Conservation (phyloP, 2,888 invertebrate species). For the Pristionchus exspectatus region DNA sequence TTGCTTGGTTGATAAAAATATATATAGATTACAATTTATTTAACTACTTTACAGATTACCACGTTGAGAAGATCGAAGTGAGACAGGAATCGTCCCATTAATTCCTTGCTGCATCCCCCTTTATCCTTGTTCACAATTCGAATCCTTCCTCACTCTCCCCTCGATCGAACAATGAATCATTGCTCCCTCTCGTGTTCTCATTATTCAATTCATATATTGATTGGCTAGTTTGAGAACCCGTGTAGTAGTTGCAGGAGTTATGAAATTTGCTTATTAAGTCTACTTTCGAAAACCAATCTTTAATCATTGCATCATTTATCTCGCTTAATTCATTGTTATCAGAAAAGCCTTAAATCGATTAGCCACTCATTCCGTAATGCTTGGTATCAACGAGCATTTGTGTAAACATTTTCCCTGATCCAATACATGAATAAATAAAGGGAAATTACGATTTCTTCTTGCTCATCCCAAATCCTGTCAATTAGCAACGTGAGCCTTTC, state of each 20-base stretch:
- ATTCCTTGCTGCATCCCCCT: neutral
- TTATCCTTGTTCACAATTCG: neutral
- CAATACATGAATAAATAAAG: neutral
- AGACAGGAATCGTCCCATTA: slow-evolving; percentile 68
- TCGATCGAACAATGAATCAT: slow-evolving; percentile 1
- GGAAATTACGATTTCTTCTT: too few species aligned
- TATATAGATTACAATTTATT: too few species aligned
- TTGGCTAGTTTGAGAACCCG: slow-evolving; percentile 2
- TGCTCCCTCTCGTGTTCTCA: slow-evolving; percentile 11
- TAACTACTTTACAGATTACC: slow-evolving; percentile 78
- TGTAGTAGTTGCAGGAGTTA: slow-evolving; percentile 19
- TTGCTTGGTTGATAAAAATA: too few species aligned
- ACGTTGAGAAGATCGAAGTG: slow-evolving; percentile 80
- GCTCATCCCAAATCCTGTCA: too few species aligned
- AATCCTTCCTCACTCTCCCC: neutral
- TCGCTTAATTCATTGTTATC: neutral
- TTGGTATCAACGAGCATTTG: neutral
- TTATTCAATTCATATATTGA: neutral
- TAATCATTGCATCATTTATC: neutral
- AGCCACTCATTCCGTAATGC: neutral
- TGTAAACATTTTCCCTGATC: neutral
- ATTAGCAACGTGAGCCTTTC: too few species aligned
- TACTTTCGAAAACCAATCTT: neutral
- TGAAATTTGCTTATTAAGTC: neutral
- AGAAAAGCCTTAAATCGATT: slow-evolving; percentile 17